These are phyloP conservation scores for Clitarchus hookeri DNA, from an alignment of 2,888 invertebrate species.

Conservation along the genomic window DNA sequence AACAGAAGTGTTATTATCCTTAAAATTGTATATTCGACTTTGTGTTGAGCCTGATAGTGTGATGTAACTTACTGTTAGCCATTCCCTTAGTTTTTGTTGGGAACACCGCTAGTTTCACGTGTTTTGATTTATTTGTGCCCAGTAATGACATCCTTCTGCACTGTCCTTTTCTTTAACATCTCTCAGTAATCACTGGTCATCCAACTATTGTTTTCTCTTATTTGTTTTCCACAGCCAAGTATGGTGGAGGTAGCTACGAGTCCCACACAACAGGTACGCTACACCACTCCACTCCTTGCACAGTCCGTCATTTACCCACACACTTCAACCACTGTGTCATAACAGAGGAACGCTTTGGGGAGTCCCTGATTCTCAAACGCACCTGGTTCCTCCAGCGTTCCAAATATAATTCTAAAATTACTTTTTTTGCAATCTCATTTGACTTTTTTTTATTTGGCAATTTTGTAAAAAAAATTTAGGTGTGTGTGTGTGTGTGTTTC, in stretches of 20 bases:
- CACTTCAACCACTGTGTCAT: neutral
- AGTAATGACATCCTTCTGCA: neutral
- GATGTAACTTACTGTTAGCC: neutral
- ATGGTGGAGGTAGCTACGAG: constrained; percentile 36
- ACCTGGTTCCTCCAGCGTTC: neutral
- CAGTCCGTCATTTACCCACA: neutral
- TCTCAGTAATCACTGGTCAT: constrained; percentile 12
- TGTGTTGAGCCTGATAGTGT: constrained; percentile 11
- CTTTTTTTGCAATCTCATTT: no score
- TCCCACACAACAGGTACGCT: constrained; percentile 40
- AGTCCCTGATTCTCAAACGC: neutral
- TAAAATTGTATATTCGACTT: neutral
- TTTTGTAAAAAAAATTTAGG: no score
- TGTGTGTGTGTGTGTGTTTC: no score
- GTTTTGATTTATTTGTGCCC: neutral
- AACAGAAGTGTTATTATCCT: neutral
- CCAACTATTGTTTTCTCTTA: constrained; percentile 29
- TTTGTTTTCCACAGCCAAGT: constrained; percentile 38
- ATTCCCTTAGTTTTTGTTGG: neutral
- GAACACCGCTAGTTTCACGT: neutral
- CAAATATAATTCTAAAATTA: no score
- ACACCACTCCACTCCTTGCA: neutral
- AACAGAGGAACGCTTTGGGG: neutral
- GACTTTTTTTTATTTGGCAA: no score
- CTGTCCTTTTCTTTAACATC: constrained; percentile 4